Base-by-base conservation (phyloP, 2,113 vertebrate species). In the Podarcis cretensis region DNA sequence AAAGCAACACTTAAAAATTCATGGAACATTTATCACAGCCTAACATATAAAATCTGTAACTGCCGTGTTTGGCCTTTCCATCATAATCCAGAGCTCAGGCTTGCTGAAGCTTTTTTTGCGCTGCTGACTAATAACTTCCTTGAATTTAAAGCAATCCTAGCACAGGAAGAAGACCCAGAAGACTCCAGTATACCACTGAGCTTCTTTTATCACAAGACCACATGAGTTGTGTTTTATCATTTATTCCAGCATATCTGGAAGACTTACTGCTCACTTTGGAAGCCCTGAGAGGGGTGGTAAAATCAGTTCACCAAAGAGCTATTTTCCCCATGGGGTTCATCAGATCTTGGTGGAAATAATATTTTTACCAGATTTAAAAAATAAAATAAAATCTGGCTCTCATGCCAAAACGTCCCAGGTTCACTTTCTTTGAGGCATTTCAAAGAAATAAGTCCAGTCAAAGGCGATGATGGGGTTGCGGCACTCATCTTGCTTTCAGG, bases 81-180 rank as follows among this genome's bases (percentile, higher is more conserved):
- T 54, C 2, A 43, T 35, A 66, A 23, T 63, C 59, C n/a, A 74
- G 68, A 59, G 40, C 16, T 63, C 14, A 63, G 32, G 30, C 8
- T 3, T 68, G 74, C 18, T 32, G 78, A 63, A 83, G 48, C 48
- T 54, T 40, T 40, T 66, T 40, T 5, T 54, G 78, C 0, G 16
- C 18, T 21, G 20, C 74, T 23, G 57, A 85, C 30, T 37, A 79
- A 75, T 85, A 77, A 7, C 1, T 48, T 81, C 43, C 6, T 16
- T 8, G 9, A 57, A 40, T 66, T 48, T 30, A 27, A 76, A n/a
- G 12, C 78, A 75, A 57, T 89, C 48, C 35, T 75, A 10, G 66
- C 65, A 77, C 71, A 75, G 35, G 86, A 90, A 77, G 48, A 89
- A 48, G 12, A 3, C 84, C 54, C 66, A 77, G 40, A 89, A 48